These are phyloP conservation scores for Acleris laterana DNA, from an alignment of 2,888 invertebrate species.

Conservation along the genomic window DNA sequence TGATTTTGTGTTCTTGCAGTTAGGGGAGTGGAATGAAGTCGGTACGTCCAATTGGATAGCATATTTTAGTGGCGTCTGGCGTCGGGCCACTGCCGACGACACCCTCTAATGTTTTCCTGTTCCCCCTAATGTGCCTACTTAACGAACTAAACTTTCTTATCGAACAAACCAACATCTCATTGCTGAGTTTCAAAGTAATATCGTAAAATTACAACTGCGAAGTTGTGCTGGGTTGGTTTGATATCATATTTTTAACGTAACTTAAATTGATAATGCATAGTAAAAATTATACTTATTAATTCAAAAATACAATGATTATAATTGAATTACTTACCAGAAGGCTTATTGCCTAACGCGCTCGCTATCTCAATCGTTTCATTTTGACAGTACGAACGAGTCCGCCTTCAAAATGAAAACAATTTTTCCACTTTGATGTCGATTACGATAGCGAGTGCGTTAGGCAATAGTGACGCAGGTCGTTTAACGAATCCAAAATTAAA, in stretches of 20 bases:
- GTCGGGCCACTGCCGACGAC: constrained; percentile 72
- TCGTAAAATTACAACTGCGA: constrained; percentile 58
- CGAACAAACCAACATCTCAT: constrained; percentile 72
- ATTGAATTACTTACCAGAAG: too few species aligned
- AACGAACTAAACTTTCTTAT: constrained; percentile 82
- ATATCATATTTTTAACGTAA: constrained; percentile 16
- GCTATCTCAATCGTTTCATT: too few species aligned
- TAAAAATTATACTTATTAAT: too few species aligned
- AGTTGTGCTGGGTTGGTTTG: constrained; percentile 24
- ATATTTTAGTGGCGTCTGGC: constrained; percentile 80
- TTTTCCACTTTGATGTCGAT: too few species aligned
- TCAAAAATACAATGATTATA: too few species aligned
- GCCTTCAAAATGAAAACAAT: too few species aligned
- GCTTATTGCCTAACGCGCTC: too few species aligned
- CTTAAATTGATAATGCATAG: not conserved
- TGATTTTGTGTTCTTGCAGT: constrained; percentile 53
- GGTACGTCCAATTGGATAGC: constrained; percentile 74
- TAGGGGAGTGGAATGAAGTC: constrained; percentile 59
- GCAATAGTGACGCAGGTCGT: too few species aligned
- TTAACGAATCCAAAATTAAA: too few species aligned
- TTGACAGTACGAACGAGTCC: too few species aligned
- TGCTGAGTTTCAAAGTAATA: constrained; percentile 63
- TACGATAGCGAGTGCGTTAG: too few species aligned
- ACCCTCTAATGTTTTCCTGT: constrained; percentile 79
- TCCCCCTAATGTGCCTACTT: constrained; percentile 80